These are phyloP conservation scores for Tokudaia muenninki DNA, from an alignment of 2,797 vertebrate species.

Conservation along the genomic window DNA sequence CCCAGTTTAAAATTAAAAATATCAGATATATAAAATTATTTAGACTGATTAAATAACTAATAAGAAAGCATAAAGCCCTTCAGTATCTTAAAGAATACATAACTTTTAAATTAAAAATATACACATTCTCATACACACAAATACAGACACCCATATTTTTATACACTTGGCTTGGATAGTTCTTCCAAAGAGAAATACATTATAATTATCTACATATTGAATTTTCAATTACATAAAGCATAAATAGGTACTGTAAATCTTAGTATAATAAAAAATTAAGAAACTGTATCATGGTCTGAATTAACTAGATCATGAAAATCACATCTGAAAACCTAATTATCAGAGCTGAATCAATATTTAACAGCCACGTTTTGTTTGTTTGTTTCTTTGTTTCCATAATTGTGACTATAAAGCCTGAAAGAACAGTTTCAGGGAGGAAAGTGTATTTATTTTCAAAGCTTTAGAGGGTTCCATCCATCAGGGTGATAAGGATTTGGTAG, in stretches of 20 bases:
- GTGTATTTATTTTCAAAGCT: too few species aligned
- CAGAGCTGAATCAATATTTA: neutral
- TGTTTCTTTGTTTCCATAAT: neutral
- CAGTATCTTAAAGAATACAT: neutral
- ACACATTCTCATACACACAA: neutral
- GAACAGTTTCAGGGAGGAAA: neutral
- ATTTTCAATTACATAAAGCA: neutral
- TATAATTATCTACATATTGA: accelerated
- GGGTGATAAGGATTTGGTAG: neutral
- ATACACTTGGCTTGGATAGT: neutral
- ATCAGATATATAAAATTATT: neutral
- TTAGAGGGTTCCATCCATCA: neutral
- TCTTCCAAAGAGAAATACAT: neutral
- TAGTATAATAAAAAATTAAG: neutral
- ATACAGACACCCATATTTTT: neutral
- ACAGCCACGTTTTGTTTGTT: neutral
- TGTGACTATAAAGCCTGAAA: neutral
- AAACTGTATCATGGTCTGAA: neutral
- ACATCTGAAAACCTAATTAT: neutral
- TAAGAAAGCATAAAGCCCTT: neutral
- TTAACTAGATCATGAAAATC: neutral
- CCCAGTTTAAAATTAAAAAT: neutral
- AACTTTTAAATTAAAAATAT: neutral
- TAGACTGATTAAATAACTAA: neutral
- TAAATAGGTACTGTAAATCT: neutral